These are phyloP conservation scores for Taenioides sp. DNA, from an alignment of 2,797 vertebrate species.

Conservation along the genomic window DNA sequence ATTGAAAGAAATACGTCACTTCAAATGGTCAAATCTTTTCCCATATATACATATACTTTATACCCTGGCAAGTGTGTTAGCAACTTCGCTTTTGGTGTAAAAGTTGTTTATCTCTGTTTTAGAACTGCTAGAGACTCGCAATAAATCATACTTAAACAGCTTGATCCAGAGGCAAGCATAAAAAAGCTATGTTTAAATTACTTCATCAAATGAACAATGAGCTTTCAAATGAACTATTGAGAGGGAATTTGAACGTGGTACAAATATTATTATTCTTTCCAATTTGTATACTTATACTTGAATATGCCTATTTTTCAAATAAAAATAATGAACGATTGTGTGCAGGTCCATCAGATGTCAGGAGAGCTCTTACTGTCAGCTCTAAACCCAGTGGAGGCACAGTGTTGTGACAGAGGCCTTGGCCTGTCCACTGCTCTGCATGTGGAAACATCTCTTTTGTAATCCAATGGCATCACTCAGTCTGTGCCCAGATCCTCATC, in stretches of 20 bases:
- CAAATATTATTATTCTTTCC: background rate
- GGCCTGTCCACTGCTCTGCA: conserved; percentile 47
- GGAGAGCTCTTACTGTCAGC: conserved; percentile 53
- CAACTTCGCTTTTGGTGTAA: background rate
- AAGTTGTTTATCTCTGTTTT: background rate
- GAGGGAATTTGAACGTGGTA: background rate
- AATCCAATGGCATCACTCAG: conserved; percentile 31
- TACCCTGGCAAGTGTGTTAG: background rate
- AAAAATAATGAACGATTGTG: conserved; percentile 48
- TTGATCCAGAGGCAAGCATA: background rate
- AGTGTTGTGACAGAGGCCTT: conserved; percentile 40
- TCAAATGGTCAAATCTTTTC: too few species aligned
- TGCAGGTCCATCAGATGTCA: conserved; percentile 55
- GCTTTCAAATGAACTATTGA: conserved; percentile 9
- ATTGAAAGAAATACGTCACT: too few species aligned
- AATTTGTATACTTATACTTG: background rate
- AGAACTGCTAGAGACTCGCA: background rate
- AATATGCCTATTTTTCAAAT: background rate
- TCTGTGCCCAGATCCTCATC: conserved; percentile 17
- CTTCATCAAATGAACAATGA: conserved; percentile 14
- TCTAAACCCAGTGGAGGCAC: conserved; percentile 27
- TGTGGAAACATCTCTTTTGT: conserved; percentile 46
- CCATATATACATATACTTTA: background rate
- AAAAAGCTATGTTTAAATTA: background rate
- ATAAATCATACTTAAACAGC: conserved; percentile 1